Conservation (phyloP, 2,888 invertebrate species). For the Nomada fabriciana region DNA sequence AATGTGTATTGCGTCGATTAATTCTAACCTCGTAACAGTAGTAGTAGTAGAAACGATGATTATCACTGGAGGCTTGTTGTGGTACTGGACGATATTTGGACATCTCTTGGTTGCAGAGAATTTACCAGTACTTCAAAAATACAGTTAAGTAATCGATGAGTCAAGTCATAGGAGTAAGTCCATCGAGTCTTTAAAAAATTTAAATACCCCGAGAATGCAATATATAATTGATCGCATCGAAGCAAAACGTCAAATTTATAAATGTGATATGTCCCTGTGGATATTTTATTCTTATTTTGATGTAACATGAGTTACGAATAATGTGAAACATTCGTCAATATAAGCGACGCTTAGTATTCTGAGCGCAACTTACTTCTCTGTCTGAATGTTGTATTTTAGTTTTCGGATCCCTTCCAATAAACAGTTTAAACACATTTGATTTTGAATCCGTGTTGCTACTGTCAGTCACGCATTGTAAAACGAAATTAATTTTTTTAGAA, state of each 20-base stretch:
- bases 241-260: conserved; percentile 18
- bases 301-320: conserved; percentile 18
- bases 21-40: conserved; percentile 66
- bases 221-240: conserved; percentile 25
- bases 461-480: conserved; percentile 50
- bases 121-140: conserved; percentile 52
- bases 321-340: conserved; percentile 23
- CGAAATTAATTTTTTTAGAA: conserved; percentile 64
- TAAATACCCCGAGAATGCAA: conserved; percentile 23
- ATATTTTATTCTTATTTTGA: conserved; percentile 34
- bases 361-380: conserved; percentile 50
- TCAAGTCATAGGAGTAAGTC: conserved; percentile 50
- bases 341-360: conserved; percentile 30
- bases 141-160: conserved; percentile 41
- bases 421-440: conserved; percentile 52
- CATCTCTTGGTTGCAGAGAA: conserved; percentile 60
- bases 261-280: conserved; percentile 19
- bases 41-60: conserved; percentile 58
- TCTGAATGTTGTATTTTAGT: not conserved
- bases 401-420: conserved; percentile 4
- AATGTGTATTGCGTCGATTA: conserved; percentile 47
- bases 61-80: conserved; percentile 60
- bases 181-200: conserved; percentile 37
- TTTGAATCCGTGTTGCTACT: conserved; percentile 59
- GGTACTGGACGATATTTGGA: conserved; percentile 58